Conservation (phyloP, 2,797 vertebrate genomes). For the Sebastes minor region DNA sequence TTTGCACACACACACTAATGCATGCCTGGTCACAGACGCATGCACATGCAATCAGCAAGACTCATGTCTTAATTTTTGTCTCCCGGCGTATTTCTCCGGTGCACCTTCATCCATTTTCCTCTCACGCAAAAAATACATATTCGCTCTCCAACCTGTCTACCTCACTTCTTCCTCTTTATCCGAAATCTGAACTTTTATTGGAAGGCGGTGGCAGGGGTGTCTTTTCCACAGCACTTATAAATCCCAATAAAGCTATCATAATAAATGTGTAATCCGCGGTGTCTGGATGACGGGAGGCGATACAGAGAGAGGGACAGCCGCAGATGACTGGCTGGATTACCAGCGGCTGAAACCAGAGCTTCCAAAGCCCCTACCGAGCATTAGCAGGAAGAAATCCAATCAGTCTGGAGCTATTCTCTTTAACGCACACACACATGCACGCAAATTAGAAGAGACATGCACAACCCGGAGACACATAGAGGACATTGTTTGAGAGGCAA, state of each 20-base stretch:
- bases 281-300: conserved; percentile 72
- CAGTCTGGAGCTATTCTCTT: conserved; percentile 74
- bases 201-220: conserved; percentile 39
- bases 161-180: conserved; percentile 40
- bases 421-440: conserved; percentile 35
- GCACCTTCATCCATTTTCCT: conserved; percentile 21
- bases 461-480: conserved; percentile 37
- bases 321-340: conserved; percentile 80
- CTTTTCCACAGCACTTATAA: conserved; percentile 69
- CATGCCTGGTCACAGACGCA: conserved; percentile 9
- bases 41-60: conserved; percentile 13
- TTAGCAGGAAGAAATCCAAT: conserved; percentile 79
- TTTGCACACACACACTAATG: not conserved
- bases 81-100: not conserved
- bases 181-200: conserved; percentile 72
- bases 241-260: conserved; percentile 81
- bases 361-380: conserved; percentile 72
- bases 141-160: conserved; percentile 23
- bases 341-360: conserved; percentile 76
- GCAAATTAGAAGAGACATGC: conserved; percentile 33
- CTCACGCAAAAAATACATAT: not conserved
- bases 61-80: conserved; percentile 14
- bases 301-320: conserved; percentile 68
- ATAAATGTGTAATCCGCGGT: conserved; percentile 74
- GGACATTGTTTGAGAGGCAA: conserved; percentile 59